These are phyloP conservation scores for Plagodis pulveraria DNA, from an alignment of 2,888 invertebrate species.

Conservation along the genomic window DNA sequence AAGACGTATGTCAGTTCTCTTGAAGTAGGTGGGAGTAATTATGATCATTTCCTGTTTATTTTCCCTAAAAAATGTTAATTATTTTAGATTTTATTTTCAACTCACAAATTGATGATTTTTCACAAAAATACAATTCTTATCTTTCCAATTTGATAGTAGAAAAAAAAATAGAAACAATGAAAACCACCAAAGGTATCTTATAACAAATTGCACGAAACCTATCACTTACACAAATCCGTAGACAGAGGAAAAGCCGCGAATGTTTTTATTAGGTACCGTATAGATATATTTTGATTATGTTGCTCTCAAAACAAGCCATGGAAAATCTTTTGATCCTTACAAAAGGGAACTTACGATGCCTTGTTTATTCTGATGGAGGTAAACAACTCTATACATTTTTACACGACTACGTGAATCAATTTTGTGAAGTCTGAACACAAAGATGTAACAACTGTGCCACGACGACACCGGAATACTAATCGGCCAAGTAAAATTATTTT, in stretches of 20 bases:
- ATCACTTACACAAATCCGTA: constrained; percentile 21
- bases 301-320: constrained; percentile 26
- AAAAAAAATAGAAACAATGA: too few relatives aligned
- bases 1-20: too few relatives aligned
- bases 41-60: too few relatives aligned
- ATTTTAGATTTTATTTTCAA: too few relatives aligned
- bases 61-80: too few relatives aligned
- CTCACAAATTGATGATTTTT: too few relatives aligned
- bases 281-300: constrained; percentile 28
- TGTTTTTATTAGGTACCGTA: constrained; percentile 24
- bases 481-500: constrained; percentile 35
- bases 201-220: background rate
- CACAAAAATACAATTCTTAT: too few relatives aligned
- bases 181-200: too few relatives aligned
- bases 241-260: constrained; percentile 18
- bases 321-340: constrained; percentile 35
- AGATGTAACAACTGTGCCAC: constrained; percentile 35
- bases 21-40: too few relatives aligned
- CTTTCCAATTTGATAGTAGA: too few relatives aligned
- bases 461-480: constrained; percentile 40
- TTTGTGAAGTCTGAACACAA: constrained; percentile 36
- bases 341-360: constrained; percentile 29
- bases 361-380: constrained; percentile 41
- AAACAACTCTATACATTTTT: constrained; percentile 40
- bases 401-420: constrained; percentile 34